These are phyloP conservation scores for Athalia circularis DNA, from an alignment of 2,888 invertebrate species.

Conservation along the genomic window DNA sequence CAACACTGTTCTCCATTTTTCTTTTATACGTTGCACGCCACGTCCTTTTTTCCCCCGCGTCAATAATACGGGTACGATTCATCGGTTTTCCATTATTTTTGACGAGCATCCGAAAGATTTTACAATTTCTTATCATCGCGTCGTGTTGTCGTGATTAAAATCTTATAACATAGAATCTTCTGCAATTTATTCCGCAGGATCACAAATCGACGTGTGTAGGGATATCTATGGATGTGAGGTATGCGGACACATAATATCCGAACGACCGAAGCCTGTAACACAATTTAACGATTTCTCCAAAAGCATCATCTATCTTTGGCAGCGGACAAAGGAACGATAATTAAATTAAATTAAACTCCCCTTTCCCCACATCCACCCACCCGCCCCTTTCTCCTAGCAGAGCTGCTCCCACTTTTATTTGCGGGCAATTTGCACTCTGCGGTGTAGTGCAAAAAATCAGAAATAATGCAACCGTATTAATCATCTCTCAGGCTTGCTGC, in stretches of 20 bases:
- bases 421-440: conserved; percentile 68
- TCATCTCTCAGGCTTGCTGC: conserved; percentile 60
- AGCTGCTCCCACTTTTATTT: conserved; percentile 62
- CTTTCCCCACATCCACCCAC: conserved; percentile 41
- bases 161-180: not conserved
- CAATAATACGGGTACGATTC: not conserved
- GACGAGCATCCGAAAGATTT: not conserved
- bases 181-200: not conserved
- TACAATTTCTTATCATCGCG: not conserved
- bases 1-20: not conserved
- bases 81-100: not conserved
- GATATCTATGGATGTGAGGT: too few relatives aligned
- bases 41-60: not conserved
- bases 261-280: not conserved
- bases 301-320: conserved; percentile 60
- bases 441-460: conserved; percentile 63
- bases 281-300: conserved; percentile 7
- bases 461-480: conserved; percentile 71
- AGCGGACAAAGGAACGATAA: conserved; percentile 62
- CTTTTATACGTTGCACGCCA: too few relatives aligned
- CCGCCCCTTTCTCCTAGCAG: conserved; percentile 20
- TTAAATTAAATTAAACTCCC: conserved; percentile 67
- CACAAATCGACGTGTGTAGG: too few relatives aligned
- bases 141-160: not conserved
- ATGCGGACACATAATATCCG: too few relatives aligned